Evolutionary conservation across 2,113 vertebrate species (phyloP).

Genomic region (Ceratotherium simum): DNA sequence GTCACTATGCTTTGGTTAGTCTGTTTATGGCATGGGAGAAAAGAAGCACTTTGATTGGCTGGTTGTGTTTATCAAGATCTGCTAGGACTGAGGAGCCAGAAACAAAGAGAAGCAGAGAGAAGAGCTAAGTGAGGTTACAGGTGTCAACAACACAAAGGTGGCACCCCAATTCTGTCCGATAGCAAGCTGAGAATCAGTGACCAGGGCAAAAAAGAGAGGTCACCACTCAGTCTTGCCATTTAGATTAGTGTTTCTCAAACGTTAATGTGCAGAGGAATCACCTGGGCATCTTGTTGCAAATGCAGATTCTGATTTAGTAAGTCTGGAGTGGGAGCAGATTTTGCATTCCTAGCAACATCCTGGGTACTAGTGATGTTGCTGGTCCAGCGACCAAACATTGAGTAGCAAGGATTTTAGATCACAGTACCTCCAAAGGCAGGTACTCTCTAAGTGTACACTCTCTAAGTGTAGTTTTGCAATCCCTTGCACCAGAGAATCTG

Average conservation of each 20-base stretch:
- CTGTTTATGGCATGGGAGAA: background rate
- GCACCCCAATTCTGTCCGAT: background rate
- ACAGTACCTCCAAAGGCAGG: background rate
- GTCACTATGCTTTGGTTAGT: background rate
- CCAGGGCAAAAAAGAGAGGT: background rate
- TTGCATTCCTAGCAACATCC: slow-evolving; percentile 4
- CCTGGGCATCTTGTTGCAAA: background rate
- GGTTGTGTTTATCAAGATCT: slow-evolving; percentile 41
- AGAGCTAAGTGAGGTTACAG: slow-evolving; percentile 21
- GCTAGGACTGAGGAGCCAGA: background rate
- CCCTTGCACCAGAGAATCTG: background rate
- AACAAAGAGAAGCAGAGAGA: slow-evolving; percentile 34
- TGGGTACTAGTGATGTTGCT: background rate
- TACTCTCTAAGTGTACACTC: slow-evolving; percentile 12
- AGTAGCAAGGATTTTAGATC: slow-evolving; percentile 8
- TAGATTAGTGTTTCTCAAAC: background rate
- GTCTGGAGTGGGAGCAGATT: background rate
- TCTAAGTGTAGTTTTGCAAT: background rate
- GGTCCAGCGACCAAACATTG: background rate
- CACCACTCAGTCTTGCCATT: background rate
- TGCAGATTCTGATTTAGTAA: background rate
- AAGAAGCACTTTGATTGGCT: background rate
- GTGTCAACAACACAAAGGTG: background rate
- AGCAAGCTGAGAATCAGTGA: slow-evolving; percentile 27
- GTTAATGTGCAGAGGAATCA: background rate